Conservation (phyloP, 2,113 vertebrate genomes). For the Aramus guarauna region DNA sequence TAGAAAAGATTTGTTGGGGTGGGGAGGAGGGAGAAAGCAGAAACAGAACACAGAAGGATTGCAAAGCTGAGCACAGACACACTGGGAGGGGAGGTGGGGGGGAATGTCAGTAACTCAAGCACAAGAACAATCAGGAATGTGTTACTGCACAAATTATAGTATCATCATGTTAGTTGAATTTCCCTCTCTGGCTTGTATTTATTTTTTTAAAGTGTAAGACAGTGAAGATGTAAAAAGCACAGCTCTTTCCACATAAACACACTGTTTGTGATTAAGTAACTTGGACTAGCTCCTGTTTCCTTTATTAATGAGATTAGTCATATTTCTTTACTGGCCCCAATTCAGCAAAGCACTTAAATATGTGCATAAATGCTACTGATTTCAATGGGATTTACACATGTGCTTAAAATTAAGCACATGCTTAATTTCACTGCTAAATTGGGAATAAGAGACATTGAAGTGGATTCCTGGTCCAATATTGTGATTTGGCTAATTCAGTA, state of each 20-base stretch:
- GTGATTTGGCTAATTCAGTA: neutral
- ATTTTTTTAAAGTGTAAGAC: neutral
- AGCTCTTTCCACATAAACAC: neutral
- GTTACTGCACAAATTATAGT: neutral
- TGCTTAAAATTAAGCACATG: slow-evolving; percentile 3
- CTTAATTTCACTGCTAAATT: neutral
- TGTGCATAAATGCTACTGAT: slow-evolving; percentile 9
- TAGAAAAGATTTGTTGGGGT: neutral
- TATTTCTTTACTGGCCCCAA: neutral
- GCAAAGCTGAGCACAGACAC: neutral
- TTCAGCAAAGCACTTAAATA: slow-evolving; percentile 43
- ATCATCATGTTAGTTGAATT: neutral
- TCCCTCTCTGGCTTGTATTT: neutral
- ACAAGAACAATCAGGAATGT: neutral
- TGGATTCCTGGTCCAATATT: neutral
- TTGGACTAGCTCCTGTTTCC: neutral
- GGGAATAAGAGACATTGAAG: neutral
- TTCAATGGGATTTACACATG: neutral
- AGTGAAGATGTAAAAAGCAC: neutral
- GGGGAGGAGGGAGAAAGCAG: neutral
- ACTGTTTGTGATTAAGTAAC: neutral
- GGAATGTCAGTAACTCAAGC: neutral
- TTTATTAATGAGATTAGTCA: slow-evolving; percentile 10
- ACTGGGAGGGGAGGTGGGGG: neutral
- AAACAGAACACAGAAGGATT: neutral